Conservation (phyloP, 2,888 invertebrate species). For the Macrophya alboannulata region DNA sequence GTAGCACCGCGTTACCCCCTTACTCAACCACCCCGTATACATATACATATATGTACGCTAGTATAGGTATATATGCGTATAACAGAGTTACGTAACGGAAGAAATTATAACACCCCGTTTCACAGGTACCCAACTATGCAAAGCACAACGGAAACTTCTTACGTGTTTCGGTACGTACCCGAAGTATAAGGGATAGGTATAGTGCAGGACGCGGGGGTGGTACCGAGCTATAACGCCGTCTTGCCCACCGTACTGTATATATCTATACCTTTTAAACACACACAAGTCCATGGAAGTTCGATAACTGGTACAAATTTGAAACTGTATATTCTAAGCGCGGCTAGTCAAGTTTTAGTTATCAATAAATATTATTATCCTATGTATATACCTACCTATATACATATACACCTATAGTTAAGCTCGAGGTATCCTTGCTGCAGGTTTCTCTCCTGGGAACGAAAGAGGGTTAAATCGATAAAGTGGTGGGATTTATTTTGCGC, state of each 20-base stretch:
- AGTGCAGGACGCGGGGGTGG: not conserved
- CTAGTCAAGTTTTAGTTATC: constrained; percentile 52
- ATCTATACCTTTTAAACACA: not conserved
- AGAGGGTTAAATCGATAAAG: constrained; percentile 56
- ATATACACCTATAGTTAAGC: not conserved
- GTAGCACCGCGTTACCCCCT: not conserved
- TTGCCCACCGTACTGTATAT: not conserved
- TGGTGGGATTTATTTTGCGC: constrained; percentile 55
- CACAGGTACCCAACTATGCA: constrained; percentile 49
- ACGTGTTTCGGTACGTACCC: not conserved
- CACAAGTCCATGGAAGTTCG: constrained; percentile 32
- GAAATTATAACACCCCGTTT: constrained; percentile 54
- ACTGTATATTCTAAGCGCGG: constrained; percentile 38
- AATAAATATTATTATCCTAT: constrained; percentile 50
- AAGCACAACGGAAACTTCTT: constrained; percentile 46
- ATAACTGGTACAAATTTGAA: constrained; percentile 42
- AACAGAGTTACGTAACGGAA: constrained; percentile 50
- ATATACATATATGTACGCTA: not conserved
- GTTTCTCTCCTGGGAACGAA: constrained; percentile 39
- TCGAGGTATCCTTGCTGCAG: constrained; percentile 34
- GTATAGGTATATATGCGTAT: not conserved
- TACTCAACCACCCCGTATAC: not conserved
- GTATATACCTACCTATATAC: not conserved
- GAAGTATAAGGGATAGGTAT: not conserved
- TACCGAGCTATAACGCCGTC: not conserved